Evolutionary conservation across 2,797 vertebrate species (phyloP).

Genomic region (Aselliscus stoliczkanus): DNA sequence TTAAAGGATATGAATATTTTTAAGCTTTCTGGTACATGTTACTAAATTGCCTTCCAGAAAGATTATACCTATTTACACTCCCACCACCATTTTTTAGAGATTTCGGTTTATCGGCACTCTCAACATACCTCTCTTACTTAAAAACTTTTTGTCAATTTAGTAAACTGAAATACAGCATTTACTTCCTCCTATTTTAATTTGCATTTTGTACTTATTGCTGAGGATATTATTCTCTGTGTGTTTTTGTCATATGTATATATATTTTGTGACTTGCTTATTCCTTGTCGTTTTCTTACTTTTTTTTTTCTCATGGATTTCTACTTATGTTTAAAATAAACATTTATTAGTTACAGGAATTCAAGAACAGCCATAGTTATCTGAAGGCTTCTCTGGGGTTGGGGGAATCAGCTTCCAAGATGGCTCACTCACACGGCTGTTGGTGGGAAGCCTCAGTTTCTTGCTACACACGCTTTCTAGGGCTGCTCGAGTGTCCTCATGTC

Average conservation of each 20-base stretch:
- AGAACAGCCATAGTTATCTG: neutral
- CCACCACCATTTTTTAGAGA: neutral
- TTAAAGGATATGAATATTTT: neutral
- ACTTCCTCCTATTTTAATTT: constrained; percentile 26
- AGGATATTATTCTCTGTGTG: neutral
- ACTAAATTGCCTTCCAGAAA: neutral
- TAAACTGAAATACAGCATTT: neutral
- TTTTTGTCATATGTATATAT: neutral
- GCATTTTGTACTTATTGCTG: neutral
- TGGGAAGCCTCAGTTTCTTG: neutral
- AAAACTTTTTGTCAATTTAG: neutral
- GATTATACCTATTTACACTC: neutral
- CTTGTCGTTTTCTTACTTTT: neutral
- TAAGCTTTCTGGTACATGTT: neutral
- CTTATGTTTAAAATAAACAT: neutral
- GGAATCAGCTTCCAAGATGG: neutral
- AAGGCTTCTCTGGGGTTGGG: neutral
- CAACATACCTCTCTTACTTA: neutral
- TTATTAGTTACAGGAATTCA: neutral
- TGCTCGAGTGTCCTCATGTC: neutral
- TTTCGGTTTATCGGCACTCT: neutral
- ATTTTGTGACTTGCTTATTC: neutral
- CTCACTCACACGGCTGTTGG: neutral
- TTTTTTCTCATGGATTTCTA: neutral
- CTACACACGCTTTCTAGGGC: neutral